Conservation (phyloP, 92 coral and sea anemone genomes). For the Heliopora coerulea region DNA sequence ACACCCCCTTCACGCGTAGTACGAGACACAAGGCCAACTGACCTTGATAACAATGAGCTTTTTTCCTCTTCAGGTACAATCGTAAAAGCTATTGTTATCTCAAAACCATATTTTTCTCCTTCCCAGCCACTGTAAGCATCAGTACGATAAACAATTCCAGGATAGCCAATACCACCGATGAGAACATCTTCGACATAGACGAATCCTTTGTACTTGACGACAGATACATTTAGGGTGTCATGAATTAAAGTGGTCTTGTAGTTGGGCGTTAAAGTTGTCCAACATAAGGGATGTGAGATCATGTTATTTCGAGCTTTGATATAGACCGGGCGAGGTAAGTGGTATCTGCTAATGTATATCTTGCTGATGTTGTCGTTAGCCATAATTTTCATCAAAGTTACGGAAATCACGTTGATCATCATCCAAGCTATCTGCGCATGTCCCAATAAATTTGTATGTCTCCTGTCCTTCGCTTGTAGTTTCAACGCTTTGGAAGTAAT, state of each 20-base stretch:
- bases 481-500: slow-evolving; percentile 1
- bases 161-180: not conserved
- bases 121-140: slow-evolving; percentile 61
- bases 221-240: slow-evolving; percentile 42
- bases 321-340: slow-evolving; percentile 29
- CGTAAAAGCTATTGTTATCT: slow-evolving; percentile 37
- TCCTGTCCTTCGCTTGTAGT: not conserved
- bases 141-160: slow-evolving; percentile 23
- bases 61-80: slow-evolving; percentile 32
- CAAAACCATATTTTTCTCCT: slow-evolving; percentile 29
- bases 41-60: slow-evolving; percentile 14
- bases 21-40: slow-evolving; percentile 53
- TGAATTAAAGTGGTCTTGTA: slow-evolving; percentile 6
- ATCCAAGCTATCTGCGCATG: slow-evolving; percentile 65
- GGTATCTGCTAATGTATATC: not conserved
- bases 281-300: slow-evolving; percentile 53
- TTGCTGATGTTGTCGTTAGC: slow-evolving; percentile 9
- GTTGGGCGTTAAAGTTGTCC: slow-evolving; percentile 71
- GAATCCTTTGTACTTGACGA: slow-evolving; percentile 37
- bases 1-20: slow-evolving; percentile 44
- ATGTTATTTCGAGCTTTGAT: slow-evolving; percentile 14
- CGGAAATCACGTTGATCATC: slow-evolving; percentile 48
- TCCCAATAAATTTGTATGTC: slow-evolving; percentile 52
- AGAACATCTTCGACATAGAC: not conserved
- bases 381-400: slow-evolving; percentile 7